Base-by-base conservation (phyloP, 2,113 vertebrate species). In the Leucopsar rothschildi region DNA sequence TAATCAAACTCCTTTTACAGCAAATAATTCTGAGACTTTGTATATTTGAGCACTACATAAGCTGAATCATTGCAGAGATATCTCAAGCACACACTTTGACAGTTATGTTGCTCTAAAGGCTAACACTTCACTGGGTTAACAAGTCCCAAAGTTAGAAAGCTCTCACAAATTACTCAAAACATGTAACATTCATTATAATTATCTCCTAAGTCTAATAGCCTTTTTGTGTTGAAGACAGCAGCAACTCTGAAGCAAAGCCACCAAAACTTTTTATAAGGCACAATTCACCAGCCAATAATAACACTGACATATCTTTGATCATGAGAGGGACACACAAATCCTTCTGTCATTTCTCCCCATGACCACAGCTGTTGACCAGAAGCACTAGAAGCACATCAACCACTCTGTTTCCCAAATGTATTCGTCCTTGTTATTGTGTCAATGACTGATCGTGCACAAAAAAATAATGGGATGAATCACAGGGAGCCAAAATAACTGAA, bases 251-350 rank as follows among this genome's bases (percentile, higher is more conserved):
- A 86, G 44, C 49, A 91, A 92, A 96, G 40, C n/a, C 16, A 19
- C 20, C 13, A 19, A 71, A 27, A 55, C 11, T 24, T 80, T 77
- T 61, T 25, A 19, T 10, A 52, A 69, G 33, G 39, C 31, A 33
- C 25, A 63, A 25, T 45, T 85, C 23, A 82, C 21, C 40, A 61
- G 37, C 29, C 24, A 16, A 3, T 40, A 68, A 45, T 29, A 93
- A 42, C 0, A 0, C 10, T 64, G 35, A 18, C 0, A 0, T 7
- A 42, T 18, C 64, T 55, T 29, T 5, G 3, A 55, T 6, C 0
- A 1, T 1, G 1, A 47, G 16, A 72, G 9, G 9, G 27, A 17
- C 59, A 88, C 49, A 12, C 44, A 94, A 76, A 72, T 15, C 37
- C 42, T 72, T 50, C 60, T 52, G 42, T 24, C 33, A 6, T 39